Evolutionary conservation across 2,113 vertebrate genomes (phyloP).

Genomic region (Microcebus lehilahytsara): DNA sequence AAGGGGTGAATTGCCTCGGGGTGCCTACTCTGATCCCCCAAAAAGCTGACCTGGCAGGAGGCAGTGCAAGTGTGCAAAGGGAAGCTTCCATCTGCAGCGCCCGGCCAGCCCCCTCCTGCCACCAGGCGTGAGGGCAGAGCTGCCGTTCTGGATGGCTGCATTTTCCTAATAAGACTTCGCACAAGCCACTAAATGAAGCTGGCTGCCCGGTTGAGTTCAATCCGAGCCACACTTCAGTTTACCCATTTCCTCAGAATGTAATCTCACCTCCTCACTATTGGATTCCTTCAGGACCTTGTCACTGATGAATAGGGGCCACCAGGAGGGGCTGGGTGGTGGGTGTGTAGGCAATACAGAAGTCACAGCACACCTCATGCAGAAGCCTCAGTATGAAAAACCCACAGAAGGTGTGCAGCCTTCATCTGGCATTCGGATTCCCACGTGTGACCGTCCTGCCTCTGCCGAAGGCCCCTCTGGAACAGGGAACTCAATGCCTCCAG

Average conservation of each 20-base stretch:
- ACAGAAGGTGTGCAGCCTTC: not conserved
- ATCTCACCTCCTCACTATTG: constrained; percentile 52
- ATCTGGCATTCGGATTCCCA: not conserved
- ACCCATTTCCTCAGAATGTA: constrained; percentile 63
- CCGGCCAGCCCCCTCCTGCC: not conserved
- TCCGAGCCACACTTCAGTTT: constrained; percentile 52
- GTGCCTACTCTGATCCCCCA: not conserved
- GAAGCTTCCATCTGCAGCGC: not conserved
- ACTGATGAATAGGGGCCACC: not conserved
- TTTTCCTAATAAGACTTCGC: constrained; percentile 60
- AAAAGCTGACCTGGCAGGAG: not conserved
- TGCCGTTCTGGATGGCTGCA: constrained; percentile 32
- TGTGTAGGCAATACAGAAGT: not conserved
- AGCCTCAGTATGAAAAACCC: not conserved
- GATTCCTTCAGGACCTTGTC: constrained; percentile 52
- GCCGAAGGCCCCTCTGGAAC: not conserved
- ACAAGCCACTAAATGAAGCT: constrained; percentile 32
- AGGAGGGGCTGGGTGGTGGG: not conserved
- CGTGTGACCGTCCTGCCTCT: not conserved
- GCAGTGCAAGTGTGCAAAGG: not conserved
- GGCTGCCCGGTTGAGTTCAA: constrained; percentile 52
- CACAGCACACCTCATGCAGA: not conserved
- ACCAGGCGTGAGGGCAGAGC: not conserved
- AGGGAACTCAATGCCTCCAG: not conserved
- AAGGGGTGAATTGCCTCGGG: not conserved